Conservation (phyloP, 2,113 vertebrate genomes). For the Tenebrosternarchus preto region DNA sequence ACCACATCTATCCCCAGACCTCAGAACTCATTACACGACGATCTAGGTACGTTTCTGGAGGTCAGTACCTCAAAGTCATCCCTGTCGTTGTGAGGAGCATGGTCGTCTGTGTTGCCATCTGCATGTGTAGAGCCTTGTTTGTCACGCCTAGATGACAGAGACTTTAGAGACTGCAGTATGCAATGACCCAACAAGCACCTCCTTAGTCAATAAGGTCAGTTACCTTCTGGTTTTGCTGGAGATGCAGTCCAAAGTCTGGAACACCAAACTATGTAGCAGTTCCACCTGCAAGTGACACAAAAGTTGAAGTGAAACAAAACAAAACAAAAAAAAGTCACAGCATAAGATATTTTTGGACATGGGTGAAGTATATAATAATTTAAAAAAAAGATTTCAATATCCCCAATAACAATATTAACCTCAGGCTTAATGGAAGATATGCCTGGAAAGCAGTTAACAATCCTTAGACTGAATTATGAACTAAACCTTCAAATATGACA, state of each 20-base stretch:
- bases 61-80: constrained; percentile 68
- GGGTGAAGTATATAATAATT: too few relatives aligned
- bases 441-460: not conserved
- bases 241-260: constrained; percentile 86
- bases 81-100: not conserved
- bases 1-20: too few relatives aligned
- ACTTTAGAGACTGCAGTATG: not conserved
- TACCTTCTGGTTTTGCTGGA: constrained; percentile 87
- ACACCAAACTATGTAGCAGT: constrained; percentile 88
- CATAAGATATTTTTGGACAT: not conserved
- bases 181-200: not conserved
- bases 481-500: not conserved
- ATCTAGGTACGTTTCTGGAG: not conserved
- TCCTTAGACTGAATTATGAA: not conserved
- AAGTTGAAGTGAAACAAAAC: too few relatives aligned
- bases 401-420: not conserved
- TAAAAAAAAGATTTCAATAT: not conserved
- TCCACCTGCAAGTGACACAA: constrained; percentile 79
- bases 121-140: constrained; percentile 64
- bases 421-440: not conserved
- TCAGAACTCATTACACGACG: too few relatives aligned
- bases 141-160: constrained; percentile 59
- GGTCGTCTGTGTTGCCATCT: constrained; percentile 32
- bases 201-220: constrained; percentile 13
- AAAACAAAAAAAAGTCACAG: not conserved